phyloP scores from a whole-genome alignment of 2,888 invertebrate genomes.

The Apodemia duryi region DNA sequence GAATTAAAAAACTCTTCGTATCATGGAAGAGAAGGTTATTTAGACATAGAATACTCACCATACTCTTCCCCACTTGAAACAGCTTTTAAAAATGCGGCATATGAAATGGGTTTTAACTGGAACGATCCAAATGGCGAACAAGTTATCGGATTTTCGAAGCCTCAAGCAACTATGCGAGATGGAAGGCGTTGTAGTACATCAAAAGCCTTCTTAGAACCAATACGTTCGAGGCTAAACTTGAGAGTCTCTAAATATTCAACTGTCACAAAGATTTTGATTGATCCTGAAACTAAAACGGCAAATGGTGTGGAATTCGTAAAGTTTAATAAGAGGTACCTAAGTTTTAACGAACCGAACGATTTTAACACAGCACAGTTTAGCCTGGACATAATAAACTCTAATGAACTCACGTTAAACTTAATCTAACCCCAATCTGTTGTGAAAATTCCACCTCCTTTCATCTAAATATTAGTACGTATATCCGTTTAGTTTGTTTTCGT shows the following conservation, averaged over 20 bases:
- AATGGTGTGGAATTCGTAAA: slow-evolving; percentile 85
- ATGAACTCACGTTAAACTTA: no score
- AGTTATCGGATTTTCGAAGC: slow-evolving; percentile 83
- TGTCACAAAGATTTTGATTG: slow-evolving; percentile 83
- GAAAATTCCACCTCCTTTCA: no score
- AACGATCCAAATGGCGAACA: slow-evolving; percentile 85
- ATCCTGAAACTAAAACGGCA: slow-evolving; percentile 79
- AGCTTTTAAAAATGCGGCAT: slow-evolving; percentile 83
- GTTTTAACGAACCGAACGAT: neutral
- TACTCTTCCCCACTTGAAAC: slow-evolving; percentile 81
- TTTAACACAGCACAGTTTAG: no score
- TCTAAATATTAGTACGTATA: no score
- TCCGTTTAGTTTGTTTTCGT: no score
- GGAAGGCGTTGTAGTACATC: slow-evolving; percentile 89
- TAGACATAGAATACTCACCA: slow-evolving; percentile 83
- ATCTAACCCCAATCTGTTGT: no score
- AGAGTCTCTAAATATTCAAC: slow-evolving; percentile 84
- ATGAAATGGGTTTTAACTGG: slow-evolving; percentile 84
- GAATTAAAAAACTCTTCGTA: slow-evolving; percentile 81
- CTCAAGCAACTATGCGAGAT: slow-evolving; percentile 84
- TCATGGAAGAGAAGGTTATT: slow-evolving; percentile 83
- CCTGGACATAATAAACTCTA: neutral
- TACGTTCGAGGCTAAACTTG: slow-evolving; percentile 82
- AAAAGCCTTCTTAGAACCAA: slow-evolving; percentile 87
- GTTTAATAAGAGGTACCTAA: slow-evolving; percentile 64